Percentiles rank a stretch among this genome's conserved stretches.
phyloP scores from a whole-genome alignment of 2,797 vertebrate species.

The Acanthornis magna region DNA sequence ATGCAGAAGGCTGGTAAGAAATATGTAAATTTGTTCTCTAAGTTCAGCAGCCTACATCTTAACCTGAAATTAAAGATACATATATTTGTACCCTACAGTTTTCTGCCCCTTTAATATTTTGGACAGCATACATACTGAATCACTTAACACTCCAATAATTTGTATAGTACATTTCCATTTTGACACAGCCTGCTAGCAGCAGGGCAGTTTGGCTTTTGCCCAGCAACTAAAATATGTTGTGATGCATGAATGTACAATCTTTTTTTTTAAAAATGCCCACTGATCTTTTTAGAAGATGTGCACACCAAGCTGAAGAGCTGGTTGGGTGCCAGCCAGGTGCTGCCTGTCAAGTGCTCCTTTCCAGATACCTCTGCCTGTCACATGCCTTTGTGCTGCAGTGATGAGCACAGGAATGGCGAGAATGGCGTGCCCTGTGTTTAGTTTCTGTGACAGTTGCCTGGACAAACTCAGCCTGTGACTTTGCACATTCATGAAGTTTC shows the following conservation, averaged over 20 bases:
- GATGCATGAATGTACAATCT: neutral
- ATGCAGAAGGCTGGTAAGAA: neutral
- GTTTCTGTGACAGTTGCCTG: neutral
- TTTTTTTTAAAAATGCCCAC: neutral
- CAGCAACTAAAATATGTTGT: neutral
- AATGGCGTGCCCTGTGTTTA: rapidly evolving
- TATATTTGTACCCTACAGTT: neutral
- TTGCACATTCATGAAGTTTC: rapidly evolving
- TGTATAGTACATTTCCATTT: slow-evolving; percentile 26
- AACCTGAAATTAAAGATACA: neutral
- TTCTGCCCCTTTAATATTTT: neutral
- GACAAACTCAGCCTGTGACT: neutral
- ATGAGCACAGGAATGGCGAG: neutral
- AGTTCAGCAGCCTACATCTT: neutral
- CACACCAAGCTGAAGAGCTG: neutral
- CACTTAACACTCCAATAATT: neutral
- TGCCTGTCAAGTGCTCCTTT: neutral
- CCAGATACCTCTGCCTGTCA: neutral
- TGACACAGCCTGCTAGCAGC: neutral
- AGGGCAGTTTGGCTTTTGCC: neutral
- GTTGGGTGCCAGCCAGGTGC: neutral
- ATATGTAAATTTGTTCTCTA: neutral
- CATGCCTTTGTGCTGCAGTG: rapidly evolving
- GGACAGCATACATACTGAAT: neutral
- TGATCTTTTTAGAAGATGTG: slow-evolving; percentile 22